Percentiles rank a stretch among this genome's conserved stretches.
Evolutionary conservation across 2,113 vertebrate species (phyloP).

Genomic region (Apaloderma vittatum): DNA sequence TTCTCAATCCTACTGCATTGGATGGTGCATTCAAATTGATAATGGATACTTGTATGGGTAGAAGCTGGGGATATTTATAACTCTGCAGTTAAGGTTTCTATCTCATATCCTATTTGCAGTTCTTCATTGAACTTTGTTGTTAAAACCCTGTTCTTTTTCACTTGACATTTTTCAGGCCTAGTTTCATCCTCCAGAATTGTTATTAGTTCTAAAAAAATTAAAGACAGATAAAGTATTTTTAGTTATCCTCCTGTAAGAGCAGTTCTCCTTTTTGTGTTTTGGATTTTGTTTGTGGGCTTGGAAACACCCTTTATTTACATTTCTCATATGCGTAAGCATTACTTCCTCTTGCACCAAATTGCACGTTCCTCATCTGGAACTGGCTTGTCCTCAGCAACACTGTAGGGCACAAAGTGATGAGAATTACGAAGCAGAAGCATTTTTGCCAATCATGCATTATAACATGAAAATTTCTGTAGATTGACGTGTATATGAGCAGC

Average conservation of each 20-base stretch:
- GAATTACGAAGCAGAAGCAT: not conserved
- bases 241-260: not conserved
- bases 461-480: not conserved
- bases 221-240: not conserved
- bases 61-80: not conserved
- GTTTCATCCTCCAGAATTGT: not conserved
- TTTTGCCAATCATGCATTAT: not conserved
- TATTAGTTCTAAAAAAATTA: not conserved
- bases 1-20: not conserved
- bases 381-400: rapidly evolving
- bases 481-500: not conserved
- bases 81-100: not conserved
- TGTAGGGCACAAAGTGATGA: not conserved
- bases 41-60: not conserved
- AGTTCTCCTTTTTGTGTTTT: not conserved
- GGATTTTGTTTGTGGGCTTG: not conserved
- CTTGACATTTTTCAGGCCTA: not conserved
- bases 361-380: not conserved
- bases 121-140: not conserved
- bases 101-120: not conserved
- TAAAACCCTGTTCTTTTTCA: constrained; percentile 13
- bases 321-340: not conserved
- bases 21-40: not conserved
- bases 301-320: not conserved
- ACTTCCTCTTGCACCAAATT: constrained; percentile 4